Conservation (phyloP, 2,888 invertebrate genomes). For the Megalurothrips usitatus region DNA sequence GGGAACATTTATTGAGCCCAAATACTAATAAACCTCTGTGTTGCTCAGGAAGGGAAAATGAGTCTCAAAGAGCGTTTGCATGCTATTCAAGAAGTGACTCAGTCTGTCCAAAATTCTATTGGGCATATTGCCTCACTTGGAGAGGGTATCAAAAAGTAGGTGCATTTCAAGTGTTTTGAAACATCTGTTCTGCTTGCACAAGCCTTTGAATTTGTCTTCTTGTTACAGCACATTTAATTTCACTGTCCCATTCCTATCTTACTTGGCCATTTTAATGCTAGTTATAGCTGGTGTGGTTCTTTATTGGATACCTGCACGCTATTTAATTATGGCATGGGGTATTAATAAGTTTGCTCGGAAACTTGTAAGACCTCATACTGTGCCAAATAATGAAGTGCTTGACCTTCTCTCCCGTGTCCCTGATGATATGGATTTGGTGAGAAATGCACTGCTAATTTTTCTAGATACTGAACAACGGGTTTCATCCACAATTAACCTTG, state of each 20-base stretch:
- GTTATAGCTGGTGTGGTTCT: constrained; percentile 70
- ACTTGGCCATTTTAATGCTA: constrained; percentile 78
- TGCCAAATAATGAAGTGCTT: constrained; percentile 94
- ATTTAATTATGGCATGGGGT: constrained; percentile 89
- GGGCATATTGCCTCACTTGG: constrained; percentile 91
- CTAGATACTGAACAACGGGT: neutral
- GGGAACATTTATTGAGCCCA: neutral
- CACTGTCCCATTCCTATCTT: constrained; percentile 92
- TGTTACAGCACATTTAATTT: constrained; percentile 85
- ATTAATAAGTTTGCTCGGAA: constrained; percentile 93
- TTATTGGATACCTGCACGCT: constrained; percentile 83
- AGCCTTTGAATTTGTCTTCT: constrained; percentile 28
- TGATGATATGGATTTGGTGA: constrained; percentile 87
- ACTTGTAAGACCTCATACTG: constrained; percentile 84
- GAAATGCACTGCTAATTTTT: constrained; percentile 39
- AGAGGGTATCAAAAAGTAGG: constrained; percentile 91
- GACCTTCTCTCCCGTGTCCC: constrained; percentile 93
- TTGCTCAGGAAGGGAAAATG: constrained; percentile 85
- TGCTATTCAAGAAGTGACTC: constrained; percentile 95
- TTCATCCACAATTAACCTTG: neutral
- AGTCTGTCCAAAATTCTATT: constrained; percentile 92
- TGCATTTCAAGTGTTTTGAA: constrained; percentile 36
- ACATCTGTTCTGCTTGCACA: constrained; percentile 2
- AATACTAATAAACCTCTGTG: constrained; percentile 33
- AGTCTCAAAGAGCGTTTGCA: constrained; percentile 88